Evolutionary conservation across 2,888 invertebrate genomes (phyloP).

Genomic region (Athetis lepigone): DNA sequence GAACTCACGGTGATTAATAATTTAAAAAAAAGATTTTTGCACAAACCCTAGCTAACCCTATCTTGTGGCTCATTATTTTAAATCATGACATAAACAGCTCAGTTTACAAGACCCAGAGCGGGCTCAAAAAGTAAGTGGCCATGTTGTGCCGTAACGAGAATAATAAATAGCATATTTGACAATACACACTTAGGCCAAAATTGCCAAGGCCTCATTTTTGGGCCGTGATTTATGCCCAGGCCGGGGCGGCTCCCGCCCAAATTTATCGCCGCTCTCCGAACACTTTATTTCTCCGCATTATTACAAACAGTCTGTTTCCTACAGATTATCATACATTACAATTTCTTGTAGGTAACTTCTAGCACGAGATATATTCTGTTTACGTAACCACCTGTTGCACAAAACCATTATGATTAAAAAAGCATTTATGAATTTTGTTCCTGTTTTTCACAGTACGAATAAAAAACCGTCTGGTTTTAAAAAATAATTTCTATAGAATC

Average conservation of each 20-base stretch:
- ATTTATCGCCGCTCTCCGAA: slow-evolving; percentile 54
- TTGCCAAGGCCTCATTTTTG: slow-evolving; percentile 58
- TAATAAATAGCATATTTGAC: slow-evolving; percentile 60
- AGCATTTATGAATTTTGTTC: neutral
- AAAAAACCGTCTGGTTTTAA: too few relatives aligned
- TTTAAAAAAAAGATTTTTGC: neutral
- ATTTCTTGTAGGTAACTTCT: slow-evolving; percentile 14
- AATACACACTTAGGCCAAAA: slow-evolving; percentile 53
- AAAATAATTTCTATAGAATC: neutral
- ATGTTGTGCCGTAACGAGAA: slow-evolving; percentile 47
- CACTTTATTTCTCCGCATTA: slow-evolving; percentile 56
- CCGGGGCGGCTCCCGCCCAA: slow-evolving; percentile 36
- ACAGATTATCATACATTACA: slow-evolving; percentile 39
- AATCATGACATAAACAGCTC: slow-evolving; percentile 36
- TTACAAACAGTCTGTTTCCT: slow-evolving; percentile 47
- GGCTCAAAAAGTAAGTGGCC: slow-evolving; percentile 50
- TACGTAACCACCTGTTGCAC: slow-evolving; percentile 4
- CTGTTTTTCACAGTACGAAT: too few relatives aligned
- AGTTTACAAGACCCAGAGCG: slow-evolving; percentile 34
- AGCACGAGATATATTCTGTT: neutral
- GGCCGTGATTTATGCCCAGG: slow-evolving; percentile 51
- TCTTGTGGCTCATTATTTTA: slow-evolving; percentile 41
- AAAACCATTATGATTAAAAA: neutral
- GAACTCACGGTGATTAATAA: too few relatives aligned
- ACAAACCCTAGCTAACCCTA: slow-evolving; percentile 10